Percentiles rank a stretch among this genome's conserved stretches.
These are phyloP conservation scores for Slavum lentiscoides DNA, from an alignment of 2,888 invertebrate genomes.

Conservation along the genomic window DNA sequence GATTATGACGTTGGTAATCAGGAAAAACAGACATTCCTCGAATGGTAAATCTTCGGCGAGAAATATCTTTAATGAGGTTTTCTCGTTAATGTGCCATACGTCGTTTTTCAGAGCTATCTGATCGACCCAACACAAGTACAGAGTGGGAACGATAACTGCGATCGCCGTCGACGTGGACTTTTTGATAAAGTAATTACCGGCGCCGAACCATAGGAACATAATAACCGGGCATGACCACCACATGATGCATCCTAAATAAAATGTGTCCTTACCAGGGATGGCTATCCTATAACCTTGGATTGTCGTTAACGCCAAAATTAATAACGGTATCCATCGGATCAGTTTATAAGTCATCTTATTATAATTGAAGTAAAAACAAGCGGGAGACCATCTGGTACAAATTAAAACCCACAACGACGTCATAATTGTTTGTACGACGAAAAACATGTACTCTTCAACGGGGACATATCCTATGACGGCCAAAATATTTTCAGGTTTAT, in stretches of 20 bases:
- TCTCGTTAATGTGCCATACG: slow-evolving; percentile 50
- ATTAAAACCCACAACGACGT: slow-evolving; percentile 30
- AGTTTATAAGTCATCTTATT: slow-evolving; percentile 10
- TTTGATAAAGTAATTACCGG: slow-evolving; percentile 42
- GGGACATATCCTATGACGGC: slow-evolving; percentile 33
- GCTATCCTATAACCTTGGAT: slow-evolving; percentile 7
- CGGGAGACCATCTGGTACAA: slow-evolving; percentile 30
- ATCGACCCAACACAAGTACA: slow-evolving; percentile 46
- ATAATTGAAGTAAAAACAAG: slow-evolving; percentile 34
- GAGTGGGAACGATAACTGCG: slow-evolving; percentile 20
- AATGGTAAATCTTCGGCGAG: slow-evolving; percentile 22
- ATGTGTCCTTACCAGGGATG: slow-evolving; percentile 19
- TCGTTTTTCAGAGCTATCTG: slow-evolving; percentile 25
- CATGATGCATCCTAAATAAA: slow-evolving; percentile 40
- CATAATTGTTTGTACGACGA: slow-evolving; percentile 35
- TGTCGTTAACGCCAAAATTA: background rate
- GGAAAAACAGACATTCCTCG: slow-evolving; percentile 42
- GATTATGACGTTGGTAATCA: slow-evolving; percentile 33
- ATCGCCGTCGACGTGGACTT: background rate
- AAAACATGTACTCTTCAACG: slow-evolving; percentile 48
- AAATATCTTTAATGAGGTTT: slow-evolving; percentile 27
- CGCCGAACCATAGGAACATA: slow-evolving; percentile 45
- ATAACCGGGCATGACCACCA: slow-evolving; percentile 47
- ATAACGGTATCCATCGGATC: slow-evolving; percentile 41
- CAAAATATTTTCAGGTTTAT: slow-evolving; percentile 18